Base-by-base conservation (phyloP, 2,113 vertebrate species). In the Cyprinodon brontotheroides region DNA sequence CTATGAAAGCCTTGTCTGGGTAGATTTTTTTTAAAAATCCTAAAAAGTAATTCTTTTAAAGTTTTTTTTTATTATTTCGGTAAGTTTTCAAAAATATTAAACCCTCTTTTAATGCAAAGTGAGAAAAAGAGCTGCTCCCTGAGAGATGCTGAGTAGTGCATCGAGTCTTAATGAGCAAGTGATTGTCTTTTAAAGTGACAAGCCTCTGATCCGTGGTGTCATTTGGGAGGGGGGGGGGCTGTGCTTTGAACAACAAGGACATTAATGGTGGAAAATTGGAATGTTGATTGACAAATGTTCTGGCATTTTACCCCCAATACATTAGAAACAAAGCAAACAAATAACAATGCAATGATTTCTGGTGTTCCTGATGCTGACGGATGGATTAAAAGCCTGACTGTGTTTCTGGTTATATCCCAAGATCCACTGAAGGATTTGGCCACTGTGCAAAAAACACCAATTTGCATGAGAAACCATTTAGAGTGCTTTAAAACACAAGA, bases 1-100 rank as follows among this genome's bases (percentile, higher is more conserved):
- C 93, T 91, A 84, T 87, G 93, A 97, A 97, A 97, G 95, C 95
- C 96, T 97, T 97, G 96, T 97, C 96, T 96, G 96, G 95, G 94
- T 94, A 87, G 78, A 77, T 60, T 75, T 86, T 92, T 71, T 86
- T 71, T 63, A 20, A 29, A 43, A 60, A 82, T 86, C 82, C 90
- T 87, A 90, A 84, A 93, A 94, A 91, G 81, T 87, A 77, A 38
- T 77, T 78, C 65, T 83, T 87, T 83, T 61, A 87, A 87, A 64
- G 85, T 91, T 83, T n/a, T 61, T 40, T 68, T 83, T 82, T 76
- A 82, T 88, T 76, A 82, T 88, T 82, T 83, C 50, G 64, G 71
- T 87, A 87, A 89, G 87, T 89, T 89, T 85, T 75, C 76, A 93
- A 92, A 93, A 91, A 92, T 93, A 93, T 92, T 79, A 89, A 94